Base-by-base conservation (phyloP, 2,113 vertebrate genomes). In the Acrocephalus arundinaceus region DNA sequence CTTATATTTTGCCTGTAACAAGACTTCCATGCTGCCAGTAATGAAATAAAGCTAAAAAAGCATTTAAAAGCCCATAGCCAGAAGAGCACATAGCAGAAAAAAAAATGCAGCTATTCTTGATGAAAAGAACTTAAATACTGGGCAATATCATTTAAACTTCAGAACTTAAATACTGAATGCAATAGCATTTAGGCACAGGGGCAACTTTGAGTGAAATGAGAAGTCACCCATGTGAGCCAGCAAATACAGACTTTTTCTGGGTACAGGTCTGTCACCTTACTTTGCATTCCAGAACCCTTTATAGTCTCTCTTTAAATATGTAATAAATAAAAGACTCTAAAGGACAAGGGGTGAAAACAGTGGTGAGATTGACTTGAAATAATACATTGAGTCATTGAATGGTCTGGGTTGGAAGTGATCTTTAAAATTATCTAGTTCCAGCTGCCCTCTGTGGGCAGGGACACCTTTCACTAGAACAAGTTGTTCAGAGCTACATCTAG, bases 321-420 rank as follows among this genome's bases (percentile, higher is more conserved):
- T 78, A 15, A 88, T 28, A 55, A 78, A 74, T 33, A 23, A 45
- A 83, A 57, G 18, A 28, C 39, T 79, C n/a, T 24, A 61, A 85
- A 78, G 15, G 30, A 43, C 24, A 71, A 58, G 6, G 21, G 9
- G 19, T 68, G 25, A 80, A 68, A 95, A 43, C 4, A 17, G 22
- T n/a, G 6, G 7, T 75, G 77, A 71, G 31, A 54, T 39, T 70
- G 21, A 30, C 21, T 62, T 65, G 63, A 77, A 84, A 77, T 41
- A 58, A 46, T 4, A 10, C 11, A 39, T 13, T 6, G 6, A 37
- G 27, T 51, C 45, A 33, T 37, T 16, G 28, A 28, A 46, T 46
- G 15, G 10, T 71, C 39, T 54, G 15, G 21, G 13, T 61, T 61
- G 11, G 23, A 23, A 46, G 15, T 0, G 0, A 46, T 13, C n/a